Conservation (phyloP, 2,113 vertebrate genomes). For the Corydoras maculifer region DNA sequence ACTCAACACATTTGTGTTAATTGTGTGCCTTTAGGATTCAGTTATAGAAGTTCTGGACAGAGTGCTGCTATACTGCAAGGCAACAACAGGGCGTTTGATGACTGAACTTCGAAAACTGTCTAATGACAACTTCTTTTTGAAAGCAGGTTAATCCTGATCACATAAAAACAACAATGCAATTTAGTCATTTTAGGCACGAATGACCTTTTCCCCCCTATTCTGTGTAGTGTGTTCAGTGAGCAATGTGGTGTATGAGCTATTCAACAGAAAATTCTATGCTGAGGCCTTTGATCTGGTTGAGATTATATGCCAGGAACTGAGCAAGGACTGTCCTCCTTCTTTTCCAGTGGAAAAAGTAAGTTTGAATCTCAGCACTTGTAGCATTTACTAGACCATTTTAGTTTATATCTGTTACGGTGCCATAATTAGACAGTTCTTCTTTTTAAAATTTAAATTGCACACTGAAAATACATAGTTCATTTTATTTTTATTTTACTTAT, state of each 20-base stretch:
- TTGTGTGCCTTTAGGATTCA: conserved; percentile 51
- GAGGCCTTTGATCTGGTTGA: conserved; percentile 67
- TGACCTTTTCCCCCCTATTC: background rate
- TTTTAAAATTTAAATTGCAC: no score
- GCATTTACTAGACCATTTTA: no score
- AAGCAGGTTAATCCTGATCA: conserved; percentile 67
- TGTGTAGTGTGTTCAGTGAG: conserved; percentile 67
- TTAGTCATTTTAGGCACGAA: background rate
- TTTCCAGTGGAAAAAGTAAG: conserved; percentile 72
- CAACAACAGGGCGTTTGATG: conserved; percentile 63
- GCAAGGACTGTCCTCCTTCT: conserved; percentile 47
- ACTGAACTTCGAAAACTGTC: conserved; percentile 59
- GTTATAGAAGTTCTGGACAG: conserved; percentile 47
- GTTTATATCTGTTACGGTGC: no score
- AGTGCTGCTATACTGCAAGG: conserved; percentile 63
- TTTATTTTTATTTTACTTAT: no score
- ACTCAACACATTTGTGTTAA: background rate
- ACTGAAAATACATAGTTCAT: no score
- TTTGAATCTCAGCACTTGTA: background rate
- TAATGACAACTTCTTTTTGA: conserved; percentile 60
- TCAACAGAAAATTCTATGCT: conserved; percentile 67
- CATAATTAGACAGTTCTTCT: no score
- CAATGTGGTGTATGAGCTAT: conserved; percentile 76
- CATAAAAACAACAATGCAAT: background rate
- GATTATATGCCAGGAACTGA: conserved; percentile 65